Evolutionary conservation across 2,888 invertebrate species (phyloP).

Genomic region (Drosophila putrida): DNA sequence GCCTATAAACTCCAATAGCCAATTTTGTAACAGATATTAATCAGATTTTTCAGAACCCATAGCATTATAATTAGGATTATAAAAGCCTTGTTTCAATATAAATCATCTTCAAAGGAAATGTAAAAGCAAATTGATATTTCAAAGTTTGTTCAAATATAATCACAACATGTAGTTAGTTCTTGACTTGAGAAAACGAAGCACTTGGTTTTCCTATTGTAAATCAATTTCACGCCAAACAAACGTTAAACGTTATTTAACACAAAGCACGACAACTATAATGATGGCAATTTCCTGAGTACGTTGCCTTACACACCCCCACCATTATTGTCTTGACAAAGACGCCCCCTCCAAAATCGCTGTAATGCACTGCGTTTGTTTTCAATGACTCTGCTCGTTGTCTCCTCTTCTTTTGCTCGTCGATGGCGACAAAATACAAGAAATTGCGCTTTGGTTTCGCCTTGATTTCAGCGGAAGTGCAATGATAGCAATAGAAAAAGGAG

Average conservation of each 20-base stretch:
- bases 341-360: conserved; percentile 15
- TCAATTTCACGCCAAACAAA: conserved; percentile 78
- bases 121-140: not conserved
- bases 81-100: no score
- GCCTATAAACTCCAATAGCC: no score
- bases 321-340: conserved; percentile 41
- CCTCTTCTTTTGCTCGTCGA: conserved; percentile 42
- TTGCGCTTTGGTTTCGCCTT: conserved; percentile 74
- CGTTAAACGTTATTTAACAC: conserved; percentile 79
- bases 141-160: conserved; percentile 1
- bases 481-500: conserved; percentile 58
- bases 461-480: conserved; percentile 78
- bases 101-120: no score
- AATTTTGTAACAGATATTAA: no score
- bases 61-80: no score
- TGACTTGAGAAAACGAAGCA: conserved; percentile 12
- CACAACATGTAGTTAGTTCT: conserved; percentile 6
- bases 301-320: conserved; percentile 43
- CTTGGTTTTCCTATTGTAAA: conserved; percentile 54
- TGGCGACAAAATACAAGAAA: conserved; percentile 77
- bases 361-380: conserved; percentile 43
- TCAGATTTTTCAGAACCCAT: no score
- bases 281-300: conserved; percentile 83
- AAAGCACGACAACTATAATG: conserved; percentile 77
- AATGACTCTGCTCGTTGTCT: conserved; percentile 32